These are phyloP conservation scores for Sitobion miscanthi DNA, from an alignment of 1,140 invertebrate genomes.

Conservation along the genomic window DNA sequence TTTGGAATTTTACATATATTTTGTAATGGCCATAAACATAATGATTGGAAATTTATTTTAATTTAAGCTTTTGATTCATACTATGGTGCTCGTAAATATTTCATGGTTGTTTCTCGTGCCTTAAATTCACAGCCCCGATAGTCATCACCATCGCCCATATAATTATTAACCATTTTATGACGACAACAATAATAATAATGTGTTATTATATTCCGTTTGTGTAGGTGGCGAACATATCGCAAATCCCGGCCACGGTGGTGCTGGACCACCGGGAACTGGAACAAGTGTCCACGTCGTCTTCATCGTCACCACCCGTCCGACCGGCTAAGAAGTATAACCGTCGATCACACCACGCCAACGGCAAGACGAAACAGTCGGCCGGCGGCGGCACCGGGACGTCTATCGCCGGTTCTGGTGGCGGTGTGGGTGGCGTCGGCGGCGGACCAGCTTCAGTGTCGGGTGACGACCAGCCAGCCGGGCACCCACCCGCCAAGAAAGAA, in stretches of 20 bases:
- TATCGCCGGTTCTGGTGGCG: neutral
- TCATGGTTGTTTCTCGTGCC: neutral
- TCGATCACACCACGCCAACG: constrained; percentile 43
- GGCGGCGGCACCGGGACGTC: neutral
- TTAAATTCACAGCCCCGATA: neutral
- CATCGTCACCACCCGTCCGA: neutral
- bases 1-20: neutral
- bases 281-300: constrained; percentile 43
- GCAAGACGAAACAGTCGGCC: constrained; percentile 34
- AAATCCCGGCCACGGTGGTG: constrained; percentile 47
- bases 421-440: neutral
- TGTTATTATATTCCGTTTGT: neutral
- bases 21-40: neutral
- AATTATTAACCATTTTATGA: neutral
- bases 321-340: constrained; percentile 53
- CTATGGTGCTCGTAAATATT: neutral
- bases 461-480: neutral
- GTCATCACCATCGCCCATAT: neutral
- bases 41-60: neutral
- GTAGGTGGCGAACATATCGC: constrained; percentile 51
- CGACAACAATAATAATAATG: neutral
- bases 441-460: neutral
- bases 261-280: constrained; percentile 47
- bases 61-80: neutral
- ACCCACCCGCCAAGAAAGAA: constrained; percentile 69